Conservation (phyloP, 2,797 vertebrate genomes). For the Sus cebifrons region DNA sequence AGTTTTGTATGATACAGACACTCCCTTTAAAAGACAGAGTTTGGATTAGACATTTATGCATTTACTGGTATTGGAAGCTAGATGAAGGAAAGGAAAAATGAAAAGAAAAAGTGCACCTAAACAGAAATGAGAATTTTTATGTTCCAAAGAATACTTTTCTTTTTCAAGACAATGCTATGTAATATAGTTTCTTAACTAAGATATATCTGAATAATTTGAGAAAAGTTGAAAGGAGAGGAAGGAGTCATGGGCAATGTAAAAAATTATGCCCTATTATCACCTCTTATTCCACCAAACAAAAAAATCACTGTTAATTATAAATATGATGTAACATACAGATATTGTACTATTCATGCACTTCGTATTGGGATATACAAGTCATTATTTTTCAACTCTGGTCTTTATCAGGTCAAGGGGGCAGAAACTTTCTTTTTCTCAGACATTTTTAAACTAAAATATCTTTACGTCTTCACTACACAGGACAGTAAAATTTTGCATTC, state of each 20-base stretch:
- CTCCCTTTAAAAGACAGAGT: neutral
- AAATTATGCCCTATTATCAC: neutral
- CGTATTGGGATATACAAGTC: neutral
- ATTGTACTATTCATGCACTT: neutral
- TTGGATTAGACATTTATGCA: neutral
- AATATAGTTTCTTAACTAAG: neutral
- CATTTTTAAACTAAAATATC: neutral
- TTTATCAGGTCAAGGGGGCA: neutral
- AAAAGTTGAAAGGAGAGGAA: neutral
- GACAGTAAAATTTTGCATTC: neutral
- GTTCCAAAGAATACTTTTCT: slow-evolving; percentile 22
- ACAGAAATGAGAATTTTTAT: slow-evolving; percentile 33
- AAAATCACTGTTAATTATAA: neutral
- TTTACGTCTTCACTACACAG: neutral
- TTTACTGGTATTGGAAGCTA: neutral
- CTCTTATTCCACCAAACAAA: neutral
- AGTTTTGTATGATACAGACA: neutral
- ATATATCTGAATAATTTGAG: slow-evolving; percentile 36
- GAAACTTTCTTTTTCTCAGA: slow-evolving; percentile 17
- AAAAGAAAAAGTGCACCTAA: slow-evolving; percentile 29
- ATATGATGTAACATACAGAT: neutral
- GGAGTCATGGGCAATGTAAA: neutral
- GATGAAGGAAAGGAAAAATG: neutral
- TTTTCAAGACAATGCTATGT: slow-evolving; percentile 46
- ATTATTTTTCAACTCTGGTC: neutral